Percentiles rank a stretch among this genome's conserved stretches.
Evolutionary conservation across 2,888 invertebrate species (phyloP).

Genomic region (Eristalis arbustorum): DNA sequence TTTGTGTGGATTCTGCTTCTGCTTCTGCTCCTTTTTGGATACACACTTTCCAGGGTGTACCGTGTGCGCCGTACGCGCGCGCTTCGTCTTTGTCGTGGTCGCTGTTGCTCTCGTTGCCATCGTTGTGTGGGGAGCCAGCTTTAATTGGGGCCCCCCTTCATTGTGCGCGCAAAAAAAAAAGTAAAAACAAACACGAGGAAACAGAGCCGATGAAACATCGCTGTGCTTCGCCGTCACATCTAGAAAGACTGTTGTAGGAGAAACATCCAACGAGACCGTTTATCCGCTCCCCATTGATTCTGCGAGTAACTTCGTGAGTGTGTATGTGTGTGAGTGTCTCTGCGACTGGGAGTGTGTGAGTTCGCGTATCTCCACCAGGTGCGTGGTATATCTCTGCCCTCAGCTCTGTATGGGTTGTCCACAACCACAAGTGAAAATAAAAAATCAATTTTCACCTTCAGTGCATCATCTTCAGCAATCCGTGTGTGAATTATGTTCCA

Average conservation of each 20-base stretch:
- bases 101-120: neutral
- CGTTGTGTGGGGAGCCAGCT: neutral
- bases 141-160: constrained; percentile 1
- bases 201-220: constrained; percentile 35
- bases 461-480: constrained; percentile 51
- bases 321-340: neutral
- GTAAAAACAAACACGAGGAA: neutral
- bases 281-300: constrained; percentile 51
- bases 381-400: constrained; percentile 23
- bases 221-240: constrained; percentile 49
- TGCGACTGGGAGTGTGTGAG: neutral
- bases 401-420: neutral
- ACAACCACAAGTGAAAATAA: constrained; percentile 15
- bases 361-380: constrained; percentile 26
- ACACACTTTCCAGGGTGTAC: constrained; percentile 9
- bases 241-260: constrained; percentile 61
- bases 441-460: constrained; percentile 47
- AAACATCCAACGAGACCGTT: constrained; percentile 58
- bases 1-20: constrained; percentile 56
- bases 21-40: constrained; percentile 50
- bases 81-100: constrained; percentile 14
- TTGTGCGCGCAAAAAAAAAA: neutral
- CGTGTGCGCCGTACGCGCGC: too few species aligned
- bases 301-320: constrained; percentile 16
- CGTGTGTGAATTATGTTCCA: constrained; percentile 40